A percentile compares a stretch with the other conserved stretches of the same genome.
phyloP scores from a whole-genome alignment of 2,888 invertebrate species.

The Resseliella maxima region DNA sequence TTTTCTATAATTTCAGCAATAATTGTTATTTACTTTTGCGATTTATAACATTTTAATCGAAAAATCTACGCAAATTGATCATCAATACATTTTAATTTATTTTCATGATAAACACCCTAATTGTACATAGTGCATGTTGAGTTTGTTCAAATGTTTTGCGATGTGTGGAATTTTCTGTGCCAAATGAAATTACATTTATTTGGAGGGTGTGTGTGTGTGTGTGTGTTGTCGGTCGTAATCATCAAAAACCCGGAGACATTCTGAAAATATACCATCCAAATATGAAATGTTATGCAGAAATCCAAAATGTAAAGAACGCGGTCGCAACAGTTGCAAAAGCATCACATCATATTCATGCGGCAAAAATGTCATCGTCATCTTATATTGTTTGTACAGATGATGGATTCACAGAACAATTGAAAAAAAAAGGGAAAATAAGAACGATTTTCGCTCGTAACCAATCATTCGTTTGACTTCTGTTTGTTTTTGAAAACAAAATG shows the following conservation, averaged over 20 bases:
- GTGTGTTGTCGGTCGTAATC: neutral
- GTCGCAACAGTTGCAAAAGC: neutral
- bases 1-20: too few relatives aligned
- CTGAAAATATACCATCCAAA: neutral
- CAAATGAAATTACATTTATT: conserved; percentile 26
- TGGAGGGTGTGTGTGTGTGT: neutral
- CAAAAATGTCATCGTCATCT: neutral
- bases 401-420: conserved; percentile 22
- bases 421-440: neutral
- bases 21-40: too few relatives aligned
- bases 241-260: neutral
- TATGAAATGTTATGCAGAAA: conserved; percentile 7
- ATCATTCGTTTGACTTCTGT: neutral
- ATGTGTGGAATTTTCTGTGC: conserved; percentile 1
- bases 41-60: neutral
- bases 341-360: neutral
- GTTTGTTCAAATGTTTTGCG: neutral
- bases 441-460: neutral
- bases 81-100: too few relatives aligned
- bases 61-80: too few relatives aligned
- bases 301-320: neutral
- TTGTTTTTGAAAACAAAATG: neutral
- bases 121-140: neutral
- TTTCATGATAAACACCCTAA: too few relatives aligned
- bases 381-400: neutral